Evolutionary conservation across 92 coral and sea anemone species (phyloP), one percentile per base, ranked within the genome.

Genomic region (Nematostella vectensis): DNA sequence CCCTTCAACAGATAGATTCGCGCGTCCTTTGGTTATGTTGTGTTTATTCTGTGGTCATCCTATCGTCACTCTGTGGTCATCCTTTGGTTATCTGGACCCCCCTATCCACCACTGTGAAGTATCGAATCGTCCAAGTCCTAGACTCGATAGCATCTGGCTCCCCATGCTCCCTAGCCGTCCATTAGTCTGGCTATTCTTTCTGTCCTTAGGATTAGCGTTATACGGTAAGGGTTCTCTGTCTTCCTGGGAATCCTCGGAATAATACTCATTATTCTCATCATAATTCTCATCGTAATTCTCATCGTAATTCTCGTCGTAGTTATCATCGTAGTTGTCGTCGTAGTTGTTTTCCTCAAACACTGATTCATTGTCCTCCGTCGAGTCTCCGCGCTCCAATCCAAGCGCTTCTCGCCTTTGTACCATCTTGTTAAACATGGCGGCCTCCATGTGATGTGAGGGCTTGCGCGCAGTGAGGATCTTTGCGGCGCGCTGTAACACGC

Each of bases 161-260:
- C 6, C 6, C 40, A 33, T 33, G 40, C 40, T 33, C 6, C 8
- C 15, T 6, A 6, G 6, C 15, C 6, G 15, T 6, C 6, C 6
- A 15, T 33, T 33, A 6, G 40, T 33, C n/a, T n/a, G n/a, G 6
- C 40, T 15, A 33, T 33, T 33, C 15, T 33, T 33, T 45, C 21
- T 66, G 56, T 47, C 55, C 38, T 55, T 66, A 18, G 37, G 61
- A 52, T 42, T 54, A 13, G 55, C 9, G 23, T 66, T 51, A 40
- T 66, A 66, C 3, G 72, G 55, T 48, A 66, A 33, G 11, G 72
- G 55, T 23, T 66, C 72, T 25, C 36, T 55, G 55, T 66, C 72
- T 24, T 53, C 42, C 22, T 66, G 62, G 0, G 72, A 55, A 20
- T 66, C 72, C 9, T 66, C 72, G 27, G 63, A 66, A 36, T 43